Conservation (phyloP, 2,888 invertebrate genomes). For the Caradrina kadenii region DNA sequence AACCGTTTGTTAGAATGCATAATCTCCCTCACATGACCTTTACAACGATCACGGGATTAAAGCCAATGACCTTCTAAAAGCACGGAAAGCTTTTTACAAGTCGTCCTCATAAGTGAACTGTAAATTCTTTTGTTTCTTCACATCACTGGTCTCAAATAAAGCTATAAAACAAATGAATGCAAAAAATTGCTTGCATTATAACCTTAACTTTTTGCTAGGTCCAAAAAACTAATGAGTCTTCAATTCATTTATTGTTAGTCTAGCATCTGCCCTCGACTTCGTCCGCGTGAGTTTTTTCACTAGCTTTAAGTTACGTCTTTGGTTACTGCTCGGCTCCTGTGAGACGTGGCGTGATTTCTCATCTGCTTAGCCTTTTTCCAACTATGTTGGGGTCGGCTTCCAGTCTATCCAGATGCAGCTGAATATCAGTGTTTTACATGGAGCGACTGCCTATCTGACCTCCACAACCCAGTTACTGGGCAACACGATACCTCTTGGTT, state of each 20-base stretch:
- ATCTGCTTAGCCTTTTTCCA: too few relatives aligned
- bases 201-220: conserved; percentile 52
- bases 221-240: conserved; percentile 44
- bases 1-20: conserved; percentile 3
- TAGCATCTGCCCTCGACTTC: too few relatives aligned
- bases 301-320: too few relatives aligned
- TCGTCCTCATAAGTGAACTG: conserved; percentile 28
- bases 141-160: conserved; percentile 31
- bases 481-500: too few relatives aligned
- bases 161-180: conserved; percentile 43
- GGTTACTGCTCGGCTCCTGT: too few relatives aligned
- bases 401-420: too few relatives aligned
- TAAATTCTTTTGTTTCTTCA: conserved; percentile 31
- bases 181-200: conserved; percentile 51
- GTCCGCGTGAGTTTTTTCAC: too few relatives aligned
- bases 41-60: conserved; percentile 4
- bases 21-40: conserved; percentile 16
- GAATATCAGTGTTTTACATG: too few relatives aligned
- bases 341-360: too few relatives aligned
- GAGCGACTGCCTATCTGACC: too few relatives aligned
- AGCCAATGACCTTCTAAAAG: conserved; percentile 24
- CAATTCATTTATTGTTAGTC: conserved; percentile 67
- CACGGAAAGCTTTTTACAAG: conserved; percentile 38
- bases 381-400: too few relatives aligned
- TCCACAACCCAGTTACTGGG: too few relatives aligned